Conservation (phyloP, 64 coral and sea anemone genomes). For the Montipora efflorescens region DNA sequence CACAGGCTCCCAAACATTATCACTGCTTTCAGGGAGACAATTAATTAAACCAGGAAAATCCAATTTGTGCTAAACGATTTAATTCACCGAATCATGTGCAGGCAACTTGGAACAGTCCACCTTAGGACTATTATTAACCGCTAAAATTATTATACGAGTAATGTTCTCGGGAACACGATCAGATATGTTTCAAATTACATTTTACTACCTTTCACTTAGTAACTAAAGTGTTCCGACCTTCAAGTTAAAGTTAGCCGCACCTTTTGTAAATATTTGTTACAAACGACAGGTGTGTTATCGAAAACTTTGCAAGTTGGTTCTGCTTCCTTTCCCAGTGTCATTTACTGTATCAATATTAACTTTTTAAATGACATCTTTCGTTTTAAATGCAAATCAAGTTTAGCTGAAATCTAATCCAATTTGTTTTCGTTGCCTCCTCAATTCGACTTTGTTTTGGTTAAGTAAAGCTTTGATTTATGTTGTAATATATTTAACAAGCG, state of each 20-base stretch:
- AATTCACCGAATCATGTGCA: too few species aligned
- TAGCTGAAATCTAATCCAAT: not conserved
- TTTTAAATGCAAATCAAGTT: not conserved
- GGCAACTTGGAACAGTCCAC: too few species aligned
- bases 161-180: not conserved
- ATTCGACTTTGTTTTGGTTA: not conserved
- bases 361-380: slow-evolving; percentile 13
- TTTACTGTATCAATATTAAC: not conserved
- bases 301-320: not conserved
- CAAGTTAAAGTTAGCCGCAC: not conserved
- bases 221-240: too few species aligned
- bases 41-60: too few species aligned
- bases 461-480: too few species aligned
- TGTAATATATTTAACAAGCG: too few species aligned
- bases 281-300: not conserved
- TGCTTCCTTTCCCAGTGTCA: not conserved
- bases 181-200: not conserved
- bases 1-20: too few species aligned
- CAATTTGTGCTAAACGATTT: too few species aligned
- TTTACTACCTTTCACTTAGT: too few species aligned
- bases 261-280: slow-evolving; percentile 9
- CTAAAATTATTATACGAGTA: too few species aligned
- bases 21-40: too few species aligned
- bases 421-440: not conserved
- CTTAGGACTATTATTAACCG: too few species aligned